Base-by-base conservation (phyloP, 2,113 vertebrate genomes). In the Catharus minimus region DNA sequence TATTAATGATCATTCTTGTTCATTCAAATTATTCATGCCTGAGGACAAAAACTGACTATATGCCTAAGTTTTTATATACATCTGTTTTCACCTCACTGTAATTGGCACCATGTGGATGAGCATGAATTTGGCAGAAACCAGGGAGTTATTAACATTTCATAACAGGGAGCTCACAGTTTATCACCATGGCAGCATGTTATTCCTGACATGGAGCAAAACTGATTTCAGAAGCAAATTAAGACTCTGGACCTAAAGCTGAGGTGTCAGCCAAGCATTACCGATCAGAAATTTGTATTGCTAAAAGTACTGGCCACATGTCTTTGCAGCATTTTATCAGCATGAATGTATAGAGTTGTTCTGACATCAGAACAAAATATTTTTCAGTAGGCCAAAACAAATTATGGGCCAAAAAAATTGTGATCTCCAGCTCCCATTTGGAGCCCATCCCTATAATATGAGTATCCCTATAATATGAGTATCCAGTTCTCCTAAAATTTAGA, bases 141-240 rank as follows among this genome's bases (percentile, higher is more conserved):
- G 30, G 15, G 43, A 15, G 6, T 76, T 73, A 89, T 82, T 92
- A 91, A 88, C 52, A 67, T 83, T 90, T 88, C 52, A 77, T 72
- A 90, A 32, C 67, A 30, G 26, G 13, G 27, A 89, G 15, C 4
- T 69, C 44, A 50, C 43, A 76, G 56, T 80, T 91, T 88, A 71
- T 88, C 47, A 60, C 72, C 27, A 64, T 44, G 43, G 75, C 64
- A 95, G 87, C 78, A 69, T 38, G 60, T 67, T 86, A 69, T 9
- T 91, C 27, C 88, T 88, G 36, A 89, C 61, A 74, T 4, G 33
- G 15, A 72, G 41, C 1, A 1, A 44, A 93, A 76, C 43, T 50
- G 58, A 77, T 74, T 91, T 92, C 72, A 92, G 46, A 79, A 80
- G 47, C 4, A 92, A 75, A 92, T 73, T 68, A 79, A 82, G 32